Conservation (phyloP, 1,140 invertebrate genomes). For the Drosophila sproati region DNA sequence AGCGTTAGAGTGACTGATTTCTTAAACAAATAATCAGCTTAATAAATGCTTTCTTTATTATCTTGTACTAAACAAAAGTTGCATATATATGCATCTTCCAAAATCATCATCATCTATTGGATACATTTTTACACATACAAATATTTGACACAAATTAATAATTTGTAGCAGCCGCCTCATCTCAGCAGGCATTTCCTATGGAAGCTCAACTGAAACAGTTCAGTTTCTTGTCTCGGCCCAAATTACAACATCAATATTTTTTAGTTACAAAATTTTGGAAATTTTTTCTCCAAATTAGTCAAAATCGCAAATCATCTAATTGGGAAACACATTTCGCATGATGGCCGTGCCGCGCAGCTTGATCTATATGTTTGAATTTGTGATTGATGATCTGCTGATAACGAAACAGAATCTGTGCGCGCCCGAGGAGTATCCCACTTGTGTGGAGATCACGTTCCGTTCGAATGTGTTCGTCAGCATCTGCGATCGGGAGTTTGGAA, state of each 20-base stretch:
- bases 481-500: slow-evolving; percentile 75
- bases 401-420: slow-evolving; percentile 76
- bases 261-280: slow-evolving; percentile 41
- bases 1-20: too few relatives aligned
- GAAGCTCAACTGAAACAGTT: slow-evolving; percentile 4
- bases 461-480: slow-evolving; percentile 70
- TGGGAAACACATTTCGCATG: not conserved
- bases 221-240: slow-evolving; percentile 38
- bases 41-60: too few relatives aligned
- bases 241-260: slow-evolving; percentile 32
- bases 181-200: slow-evolving; percentile 23
- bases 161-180: not conserved
- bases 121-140: not conserved
- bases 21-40: too few relatives aligned
- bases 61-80: too few relatives aligned
- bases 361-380: slow-evolving; percentile 82
- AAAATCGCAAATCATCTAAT: not conserved
- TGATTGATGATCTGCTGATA: slow-evolving; percentile 77
- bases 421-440: slow-evolving; percentile 80
- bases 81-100: too few relatives aligned
- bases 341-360: slow-evolving; percentile 41
- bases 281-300: slow-evolving; percentile 7
- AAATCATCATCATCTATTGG: not conserved
- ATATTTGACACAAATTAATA: too few relatives aligned
- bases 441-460: slow-evolving; percentile 48